phyloP scores from a whole-genome alignment of 2,797 vertebrate genomes.

The Podarcis lilfordi region DNA sequence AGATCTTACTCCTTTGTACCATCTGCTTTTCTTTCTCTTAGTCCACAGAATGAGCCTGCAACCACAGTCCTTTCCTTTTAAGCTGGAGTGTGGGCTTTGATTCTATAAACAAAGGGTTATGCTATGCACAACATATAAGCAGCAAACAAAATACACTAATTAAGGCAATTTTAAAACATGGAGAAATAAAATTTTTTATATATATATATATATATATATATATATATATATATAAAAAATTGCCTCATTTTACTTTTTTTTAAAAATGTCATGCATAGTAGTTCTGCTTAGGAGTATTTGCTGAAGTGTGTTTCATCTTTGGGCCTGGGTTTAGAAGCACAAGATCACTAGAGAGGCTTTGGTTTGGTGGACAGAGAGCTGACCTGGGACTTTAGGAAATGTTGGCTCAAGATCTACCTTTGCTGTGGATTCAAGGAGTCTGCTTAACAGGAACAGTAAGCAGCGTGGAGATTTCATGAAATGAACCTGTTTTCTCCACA shows the following conservation, averaged over 20 bases:
- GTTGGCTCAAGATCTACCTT: background rate
- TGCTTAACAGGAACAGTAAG: background rate
- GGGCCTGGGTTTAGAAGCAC: background rate
- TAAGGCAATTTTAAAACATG: background rate
- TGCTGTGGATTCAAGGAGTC: too few relatives aligned
- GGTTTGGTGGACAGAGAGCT: background rate
- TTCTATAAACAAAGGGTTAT: conserved; percentile 27
- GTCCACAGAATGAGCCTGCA: conserved; percentile 21
- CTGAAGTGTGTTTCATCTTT: background rate
- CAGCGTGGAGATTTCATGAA: background rate
- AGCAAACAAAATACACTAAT: conserved; percentile 6
- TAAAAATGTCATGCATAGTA: background rate
- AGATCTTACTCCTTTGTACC: conserved; percentile 23
- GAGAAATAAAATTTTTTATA: background rate
- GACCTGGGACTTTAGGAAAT: background rate
- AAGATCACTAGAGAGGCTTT: background rate
- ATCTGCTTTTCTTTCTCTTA: conserved; percentile 37
- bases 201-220: background rate
- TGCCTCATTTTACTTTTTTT: background rate
- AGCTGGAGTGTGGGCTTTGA: conserved; percentile 22
- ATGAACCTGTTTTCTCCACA: background rate
- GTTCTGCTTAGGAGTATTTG: background rate
- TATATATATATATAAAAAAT: conserved; percentile 2
- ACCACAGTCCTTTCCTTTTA: background rate
- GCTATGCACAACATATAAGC: background rate